These are phyloP conservation scores for Arremon brunneinucha DNA, from an alignment of 2,797 vertebrate genomes.

Conservation along the genomic window DNA sequence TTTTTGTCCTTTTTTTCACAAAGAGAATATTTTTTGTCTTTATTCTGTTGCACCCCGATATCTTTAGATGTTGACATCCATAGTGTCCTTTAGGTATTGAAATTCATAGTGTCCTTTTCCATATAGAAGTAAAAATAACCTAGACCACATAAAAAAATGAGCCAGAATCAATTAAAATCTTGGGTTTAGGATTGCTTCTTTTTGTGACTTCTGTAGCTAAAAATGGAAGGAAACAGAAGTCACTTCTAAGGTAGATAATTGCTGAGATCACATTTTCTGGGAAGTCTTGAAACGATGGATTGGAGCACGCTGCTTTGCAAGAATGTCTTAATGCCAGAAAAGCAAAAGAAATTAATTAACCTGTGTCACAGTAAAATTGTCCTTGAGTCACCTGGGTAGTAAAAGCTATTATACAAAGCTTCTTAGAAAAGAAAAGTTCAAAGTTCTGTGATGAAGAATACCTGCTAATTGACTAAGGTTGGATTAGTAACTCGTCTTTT, in stretches of 20 bases:
- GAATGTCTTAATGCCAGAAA: not conserved
- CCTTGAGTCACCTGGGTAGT: constrained; percentile 22
- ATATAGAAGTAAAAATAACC: not conserved
- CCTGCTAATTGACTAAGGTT: constrained; percentile 34
- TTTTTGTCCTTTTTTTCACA: not conserved
- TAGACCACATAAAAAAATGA: not conserved
- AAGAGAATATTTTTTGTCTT: not conserved
- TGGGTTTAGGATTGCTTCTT: not conserved
- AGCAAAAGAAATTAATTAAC: constrained; percentile 12
- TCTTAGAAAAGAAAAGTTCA: constrained; percentile 58
- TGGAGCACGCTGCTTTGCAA: not conserved
- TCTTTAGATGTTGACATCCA: not conserved
- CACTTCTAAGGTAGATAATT: not conserved
- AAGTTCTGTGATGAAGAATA: constrained; percentile 22
- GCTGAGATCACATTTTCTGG: not conserved
- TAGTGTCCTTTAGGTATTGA: not conserved
- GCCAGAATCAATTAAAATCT: not conserved
- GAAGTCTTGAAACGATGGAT: not conserved
- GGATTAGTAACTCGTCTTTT: constrained; percentile 41
- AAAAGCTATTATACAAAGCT: constrained; percentile 59
- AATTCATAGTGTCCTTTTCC: not conserved
- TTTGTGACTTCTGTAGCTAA: not conserved
- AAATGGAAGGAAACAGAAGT: not conserved
- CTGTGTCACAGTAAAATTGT: not conserved
- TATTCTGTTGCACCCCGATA: not conserved